Base-by-base conservation (phyloP, 2,888 invertebrate genomes). In the Rotaria macrura region DNA sequence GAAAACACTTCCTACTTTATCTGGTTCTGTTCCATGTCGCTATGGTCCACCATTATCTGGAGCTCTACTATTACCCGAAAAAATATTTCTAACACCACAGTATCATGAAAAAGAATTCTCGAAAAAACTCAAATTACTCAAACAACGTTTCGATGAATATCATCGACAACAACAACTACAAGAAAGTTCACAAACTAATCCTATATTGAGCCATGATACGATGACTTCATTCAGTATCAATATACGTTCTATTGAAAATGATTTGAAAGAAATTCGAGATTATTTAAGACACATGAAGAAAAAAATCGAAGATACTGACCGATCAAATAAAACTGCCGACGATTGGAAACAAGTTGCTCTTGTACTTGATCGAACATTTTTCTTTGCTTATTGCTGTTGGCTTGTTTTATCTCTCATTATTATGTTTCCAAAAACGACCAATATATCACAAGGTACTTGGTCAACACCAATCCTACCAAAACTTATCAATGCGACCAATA, bases 191-290 rank as follows among this genome's bases (percentile, higher is more conserved):
- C 10, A 23, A 25, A 25, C 0, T 12, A 4, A 4, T 25, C 25
- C 9, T 25, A 17, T 7, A n/a, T 40, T 52, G 52, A 52, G 52
- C 6, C 25, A 40, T 29, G 47, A 84, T 40, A 38, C 47, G 5
- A 84, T 47, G 3, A 25, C 38, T 9, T 52, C 40, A 47, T 47
- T 84, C 25, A 43, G 34, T 57, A 10, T 55, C 6, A 65, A 52
- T 65, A 38, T 65, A 29, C 43, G 34, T 55, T 43, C 34, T 0
- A 85, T 85, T 40, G 85, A 85, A 43, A 85, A 85, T 52, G 85
- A 85, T 79, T 38, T 85, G n/a, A 85, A 74, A 74, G 85, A 85
- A 85, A 74, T 85, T n/a, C 65, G 85, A 47, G 85, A 85, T 38
- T 85, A 74, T 47, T n/a, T 85, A 25, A 29, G 85, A 43, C 65